phyloP scores from a whole-genome alignment of 92 coral and sea anemone genomes.

The Isaurus tuberculatus region DNA sequence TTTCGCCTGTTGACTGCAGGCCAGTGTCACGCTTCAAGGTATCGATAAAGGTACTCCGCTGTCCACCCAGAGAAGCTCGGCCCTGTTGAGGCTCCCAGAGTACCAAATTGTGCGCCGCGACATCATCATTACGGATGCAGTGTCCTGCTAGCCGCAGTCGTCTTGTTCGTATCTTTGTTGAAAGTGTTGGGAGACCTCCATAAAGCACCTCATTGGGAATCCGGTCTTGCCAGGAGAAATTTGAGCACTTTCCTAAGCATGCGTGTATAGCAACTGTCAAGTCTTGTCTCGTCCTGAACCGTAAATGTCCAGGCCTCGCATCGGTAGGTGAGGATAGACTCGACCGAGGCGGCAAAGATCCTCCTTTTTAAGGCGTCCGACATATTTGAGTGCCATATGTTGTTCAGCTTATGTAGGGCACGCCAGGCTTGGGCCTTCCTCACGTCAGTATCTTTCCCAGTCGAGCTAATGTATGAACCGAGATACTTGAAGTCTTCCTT shows the following conservation, averaged over 20 bases:
- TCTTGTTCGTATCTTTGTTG: conserved; percentile 21
- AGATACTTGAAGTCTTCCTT: too few relatives aligned
- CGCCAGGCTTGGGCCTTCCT: too few relatives aligned
- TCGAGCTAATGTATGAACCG: too few relatives aligned
- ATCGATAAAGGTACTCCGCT: conserved; percentile 11
- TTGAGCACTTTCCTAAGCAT: conserved; percentile 19
- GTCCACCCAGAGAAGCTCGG: conserved; percentile 23
- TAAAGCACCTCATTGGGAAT: conserved; percentile 16
- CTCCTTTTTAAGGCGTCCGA: too few relatives aligned
- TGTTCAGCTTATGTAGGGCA: too few relatives aligned
- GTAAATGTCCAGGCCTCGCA: too few relatives aligned
- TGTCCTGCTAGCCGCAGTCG: conserved; percentile 22
- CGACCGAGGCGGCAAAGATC: too few relatives aligned
- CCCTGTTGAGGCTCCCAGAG: not conserved
- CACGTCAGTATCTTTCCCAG: too few relatives aligned
- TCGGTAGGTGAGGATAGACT: too few relatives aligned
- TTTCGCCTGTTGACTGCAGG: conserved; percentile 15
- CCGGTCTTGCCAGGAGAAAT: conserved; percentile 20
- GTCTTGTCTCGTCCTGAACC: too few relatives aligned
- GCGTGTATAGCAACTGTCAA: too few relatives aligned
- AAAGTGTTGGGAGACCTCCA: conserved; percentile 13
- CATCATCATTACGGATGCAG: conserved; percentile 20
- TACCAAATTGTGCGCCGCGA: not conserved
- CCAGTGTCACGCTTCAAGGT: conserved; percentile 20
- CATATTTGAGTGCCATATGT: too few relatives aligned